phyloP scores from a whole-genome alignment of 2,113 vertebrate species.

The Pyxicephalus adspersus region DNA sequence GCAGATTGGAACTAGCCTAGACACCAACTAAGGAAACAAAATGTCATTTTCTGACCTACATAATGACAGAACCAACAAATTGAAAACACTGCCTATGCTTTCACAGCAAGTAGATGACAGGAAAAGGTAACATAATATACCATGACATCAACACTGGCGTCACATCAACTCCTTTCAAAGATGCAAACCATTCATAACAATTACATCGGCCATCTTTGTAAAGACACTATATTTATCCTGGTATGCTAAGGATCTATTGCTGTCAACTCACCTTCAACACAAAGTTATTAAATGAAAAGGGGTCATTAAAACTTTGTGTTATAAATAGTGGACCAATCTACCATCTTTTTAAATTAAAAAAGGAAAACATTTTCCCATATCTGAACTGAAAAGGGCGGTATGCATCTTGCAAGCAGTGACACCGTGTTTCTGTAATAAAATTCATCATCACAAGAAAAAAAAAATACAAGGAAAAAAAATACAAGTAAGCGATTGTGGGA shows the following conservation, averaged over 20 bases:
- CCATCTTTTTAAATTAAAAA: too few relatives aligned
- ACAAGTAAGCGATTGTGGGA: slow-evolving; percentile 56
- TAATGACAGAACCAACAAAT: slow-evolving; percentile 84
- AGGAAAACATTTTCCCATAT: too few relatives aligned
- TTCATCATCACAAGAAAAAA: slow-evolving; percentile 70
- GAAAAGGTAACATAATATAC: slow-evolving; percentile 84
- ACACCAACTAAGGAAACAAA: slow-evolving; percentile 84
- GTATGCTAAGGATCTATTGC: too few relatives aligned
- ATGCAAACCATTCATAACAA: slow-evolving; percentile 12
- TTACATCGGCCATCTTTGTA: too few relatives aligned
- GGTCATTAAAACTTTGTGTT: too few relatives aligned
- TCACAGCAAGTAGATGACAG: slow-evolving; percentile 84
- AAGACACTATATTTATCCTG: too few relatives aligned
- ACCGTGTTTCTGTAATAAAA: slow-evolving; percentile 78
- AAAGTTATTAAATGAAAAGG: too few relatives aligned
- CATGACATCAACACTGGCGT: slow-evolving; percentile 93
- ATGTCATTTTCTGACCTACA: slow-evolving; percentile 87
- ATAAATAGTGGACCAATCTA: too few relatives aligned
- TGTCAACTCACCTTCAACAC: too few relatives aligned
- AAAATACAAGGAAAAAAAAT: slow-evolving; percentile 56
- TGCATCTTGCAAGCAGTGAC: slow-evolving; percentile 70
- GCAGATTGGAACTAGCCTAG: not conserved
- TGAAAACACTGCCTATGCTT: slow-evolving; percentile 86
- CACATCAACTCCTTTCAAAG: slow-evolving; percentile 56
- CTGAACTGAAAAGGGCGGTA: slow-evolving; percentile 18